Conservation (phyloP, 2,888 invertebrate species). For the Patella pellucida region DNA sequence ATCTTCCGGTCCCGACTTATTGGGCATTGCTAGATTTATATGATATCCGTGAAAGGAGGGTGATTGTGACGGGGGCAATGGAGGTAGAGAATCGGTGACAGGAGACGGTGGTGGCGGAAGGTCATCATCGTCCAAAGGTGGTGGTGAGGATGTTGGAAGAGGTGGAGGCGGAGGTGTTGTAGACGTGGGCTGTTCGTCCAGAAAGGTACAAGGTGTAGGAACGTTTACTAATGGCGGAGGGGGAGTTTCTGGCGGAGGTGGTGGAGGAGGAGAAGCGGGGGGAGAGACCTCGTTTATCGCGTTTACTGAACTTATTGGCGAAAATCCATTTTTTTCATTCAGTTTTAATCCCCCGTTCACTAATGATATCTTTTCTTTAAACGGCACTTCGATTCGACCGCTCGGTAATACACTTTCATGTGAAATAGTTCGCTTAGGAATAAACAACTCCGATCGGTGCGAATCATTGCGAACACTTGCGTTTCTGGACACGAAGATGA, state of each 20-base stretch:
- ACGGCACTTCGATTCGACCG: neutral
- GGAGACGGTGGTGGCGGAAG: conserved; percentile 20
- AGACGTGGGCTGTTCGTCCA: too few relatives aligned
- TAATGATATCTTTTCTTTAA: neutral
- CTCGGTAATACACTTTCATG: neutral
- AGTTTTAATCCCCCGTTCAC: neutral
- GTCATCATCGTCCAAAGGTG: neutral
- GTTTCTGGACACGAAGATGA: neutral
- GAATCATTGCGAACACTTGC: neutral
- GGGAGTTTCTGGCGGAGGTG: neutral
- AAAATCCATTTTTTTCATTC: neutral
- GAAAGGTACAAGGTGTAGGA: too few relatives aligned
- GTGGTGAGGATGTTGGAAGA: conserved; percentile 15
- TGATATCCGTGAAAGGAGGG: neutral
- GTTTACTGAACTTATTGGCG: neutral
- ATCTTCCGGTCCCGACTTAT: conserved; percentile 5
- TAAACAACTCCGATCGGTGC: neutral
- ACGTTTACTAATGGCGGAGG: neutral
- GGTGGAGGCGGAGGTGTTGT: conserved; percentile 15
- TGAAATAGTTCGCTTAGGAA: neutral
- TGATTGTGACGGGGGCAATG: neutral
- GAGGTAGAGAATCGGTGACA: neutral
- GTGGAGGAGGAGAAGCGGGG: neutral
- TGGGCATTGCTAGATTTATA: neutral
- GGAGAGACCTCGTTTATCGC: neutral